phyloP scores from a whole-genome alignment of 1,140 invertebrate genomes.

The Meloidogyne floridensis region DNA sequence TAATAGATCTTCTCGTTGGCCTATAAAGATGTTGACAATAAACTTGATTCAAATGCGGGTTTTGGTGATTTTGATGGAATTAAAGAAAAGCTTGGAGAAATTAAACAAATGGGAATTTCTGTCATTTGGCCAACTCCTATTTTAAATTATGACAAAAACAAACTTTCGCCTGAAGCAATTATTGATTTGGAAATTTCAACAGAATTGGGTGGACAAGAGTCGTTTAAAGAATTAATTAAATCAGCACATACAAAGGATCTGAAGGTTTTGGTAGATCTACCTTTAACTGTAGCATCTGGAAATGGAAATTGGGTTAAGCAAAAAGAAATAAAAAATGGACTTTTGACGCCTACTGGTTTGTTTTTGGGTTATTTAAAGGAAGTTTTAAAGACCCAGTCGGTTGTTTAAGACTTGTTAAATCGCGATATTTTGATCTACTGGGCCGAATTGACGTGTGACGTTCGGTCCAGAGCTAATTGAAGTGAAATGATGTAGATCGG shows the following conservation, averaged over 20 bases:
- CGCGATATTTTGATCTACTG: no score
- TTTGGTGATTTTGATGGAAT: slow-evolving; percentile 59
- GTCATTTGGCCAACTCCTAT: slow-evolving; percentile 58
- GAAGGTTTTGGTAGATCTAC: slow-evolving; percentile 33
- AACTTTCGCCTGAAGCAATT: slow-evolving; percentile 48
- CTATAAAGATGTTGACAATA: slow-evolving; percentile 53
- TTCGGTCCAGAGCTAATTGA: no score
- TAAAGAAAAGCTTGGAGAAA: slow-evolving; percentile 57
- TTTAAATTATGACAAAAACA: slow-evolving; percentile 50
- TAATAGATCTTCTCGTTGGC: slow-evolving; percentile 51
- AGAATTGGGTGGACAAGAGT: slow-evolving; percentile 55
- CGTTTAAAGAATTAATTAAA: slow-evolving; percentile 55
- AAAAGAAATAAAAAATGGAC: slow-evolving; percentile 8
- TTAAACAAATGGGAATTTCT: slow-evolving; percentile 56
- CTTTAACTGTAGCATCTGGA: slow-evolving; percentile 26
- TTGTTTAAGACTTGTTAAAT: not conserved
- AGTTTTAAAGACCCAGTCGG: not conserved
- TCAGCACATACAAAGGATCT: slow-evolving; percentile 47
- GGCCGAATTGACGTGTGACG: no score
- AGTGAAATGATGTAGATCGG: no score
- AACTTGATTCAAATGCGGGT: slow-evolving; percentile 45
- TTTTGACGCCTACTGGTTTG: not conserved
- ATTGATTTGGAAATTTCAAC: slow-evolving; percentile 47
- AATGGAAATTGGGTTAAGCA: slow-evolving; percentile 16
- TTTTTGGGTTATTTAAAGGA: not conserved